These are phyloP conservation scores for Psittacula echo DNA, from an alignment of 2,797 vertebrate species.

Conservation along the genomic window DNA sequence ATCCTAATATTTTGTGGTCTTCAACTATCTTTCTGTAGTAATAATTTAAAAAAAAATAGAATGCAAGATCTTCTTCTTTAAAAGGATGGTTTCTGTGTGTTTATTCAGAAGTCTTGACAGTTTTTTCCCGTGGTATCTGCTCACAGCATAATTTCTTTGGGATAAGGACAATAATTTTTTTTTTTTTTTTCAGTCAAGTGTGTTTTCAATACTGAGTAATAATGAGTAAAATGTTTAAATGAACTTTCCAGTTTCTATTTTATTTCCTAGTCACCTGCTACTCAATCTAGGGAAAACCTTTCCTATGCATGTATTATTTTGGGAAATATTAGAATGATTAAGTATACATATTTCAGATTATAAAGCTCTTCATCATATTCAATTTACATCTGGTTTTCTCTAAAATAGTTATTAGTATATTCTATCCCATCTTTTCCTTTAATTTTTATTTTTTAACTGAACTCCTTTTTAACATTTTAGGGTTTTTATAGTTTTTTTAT, in stretches of 20 bases:
- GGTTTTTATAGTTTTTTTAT: background rate
- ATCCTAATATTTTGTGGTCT: background rate
- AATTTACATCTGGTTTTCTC: background rate
- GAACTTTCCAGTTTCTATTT: background rate
- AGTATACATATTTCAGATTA: background rate
- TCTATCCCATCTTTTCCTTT: background rate
- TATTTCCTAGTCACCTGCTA: background rate
- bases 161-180: background rate
- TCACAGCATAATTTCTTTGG: background rate
- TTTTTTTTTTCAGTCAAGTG: background rate
- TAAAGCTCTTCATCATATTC: background rate
- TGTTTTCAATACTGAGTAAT: background rate
- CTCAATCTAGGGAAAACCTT: background rate
- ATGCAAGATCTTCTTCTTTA: background rate
- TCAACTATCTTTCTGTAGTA: background rate
- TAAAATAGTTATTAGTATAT: background rate
- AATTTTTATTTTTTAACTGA: background rate
- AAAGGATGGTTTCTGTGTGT: background rate
- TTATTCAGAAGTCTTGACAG: background rate
- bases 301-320: background rate
- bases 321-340: background rate
- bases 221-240: background rate
- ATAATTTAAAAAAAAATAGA: background rate
- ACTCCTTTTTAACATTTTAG: background rate
- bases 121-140: background rate